These are phyloP conservation scores for Plebejus melissa DNA, from an alignment of 2,888 invertebrate species.

Conservation along the genomic window DNA sequence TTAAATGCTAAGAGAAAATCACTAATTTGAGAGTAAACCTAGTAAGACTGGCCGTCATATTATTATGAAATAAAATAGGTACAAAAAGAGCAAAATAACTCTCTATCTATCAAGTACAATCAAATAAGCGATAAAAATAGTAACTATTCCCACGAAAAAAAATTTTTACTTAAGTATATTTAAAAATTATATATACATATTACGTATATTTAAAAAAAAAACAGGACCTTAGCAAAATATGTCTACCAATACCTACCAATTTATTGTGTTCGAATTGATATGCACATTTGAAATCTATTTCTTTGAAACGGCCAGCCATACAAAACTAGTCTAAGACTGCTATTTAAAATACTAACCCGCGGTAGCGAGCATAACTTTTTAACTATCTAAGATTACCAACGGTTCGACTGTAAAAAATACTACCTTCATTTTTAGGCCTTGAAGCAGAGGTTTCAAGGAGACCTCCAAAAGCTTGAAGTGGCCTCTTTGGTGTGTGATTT, in stretches of 20 bases:
- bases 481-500: neutral
- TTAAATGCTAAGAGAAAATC: conserved; percentile 29
- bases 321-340: conserved; percentile 1
- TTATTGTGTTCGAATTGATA: neutral
- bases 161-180: no score
- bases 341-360: conserved; percentile 26
- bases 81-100: neutral
- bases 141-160: no score
- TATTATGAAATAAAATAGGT: neutral
- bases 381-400: conserved; percentile 29
- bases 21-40: conserved; percentile 25
- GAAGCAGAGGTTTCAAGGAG: neutral
- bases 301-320: neutral
- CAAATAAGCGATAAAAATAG: neutral
- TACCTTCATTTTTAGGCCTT: conserved; percentile 27
- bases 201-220: no score
- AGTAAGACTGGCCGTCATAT: conserved; percentile 25
- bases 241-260: neutral
- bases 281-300: neutral
- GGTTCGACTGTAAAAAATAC: conserved; percentile 27
- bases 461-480: neutral
- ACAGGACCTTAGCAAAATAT: neutral
- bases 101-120: neutral
- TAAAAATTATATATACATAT: no score
- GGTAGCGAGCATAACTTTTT: conserved; percentile 26